A percentile compares a stretch with the other conserved stretches of the same genome.
These are phyloP conservation scores for Myotis davidii DNA, from an alignment of 2,113 vertebrate species.

Conservation along the genomic window DNA sequence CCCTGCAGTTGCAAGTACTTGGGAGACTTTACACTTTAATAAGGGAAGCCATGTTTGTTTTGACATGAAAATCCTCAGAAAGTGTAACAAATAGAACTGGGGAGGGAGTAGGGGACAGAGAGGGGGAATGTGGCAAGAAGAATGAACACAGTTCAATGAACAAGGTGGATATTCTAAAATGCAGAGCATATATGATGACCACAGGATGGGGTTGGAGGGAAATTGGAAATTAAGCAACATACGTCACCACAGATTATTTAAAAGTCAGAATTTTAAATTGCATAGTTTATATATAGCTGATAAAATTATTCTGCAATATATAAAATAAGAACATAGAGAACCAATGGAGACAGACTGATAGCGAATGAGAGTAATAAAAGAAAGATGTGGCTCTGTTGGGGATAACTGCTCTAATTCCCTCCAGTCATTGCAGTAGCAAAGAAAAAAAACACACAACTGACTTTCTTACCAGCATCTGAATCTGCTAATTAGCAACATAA, in stretches of 20 bases:
- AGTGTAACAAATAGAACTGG: background rate
- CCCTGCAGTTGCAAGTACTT: background rate
- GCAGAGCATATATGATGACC: background rate
- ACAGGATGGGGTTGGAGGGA: background rate
- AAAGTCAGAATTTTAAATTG: background rate
- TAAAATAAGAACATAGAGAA: conserved; percentile 60
- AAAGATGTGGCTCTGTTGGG: conserved; percentile 35
- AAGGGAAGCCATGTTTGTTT: background rate
- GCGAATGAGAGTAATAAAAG: conserved; percentile 33
- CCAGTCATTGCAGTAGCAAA: conserved; percentile 44
- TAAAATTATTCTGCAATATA: conserved; percentile 61
- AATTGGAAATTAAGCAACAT: conserved; percentile 6
- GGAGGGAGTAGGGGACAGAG: background rate
- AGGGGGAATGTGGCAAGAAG: background rate
- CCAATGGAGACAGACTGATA: conserved; percentile 30
- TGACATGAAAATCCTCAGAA: background rate
- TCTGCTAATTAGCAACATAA: conserved; percentile 81
- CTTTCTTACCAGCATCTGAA: conserved; percentile 70
- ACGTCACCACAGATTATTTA: background rate
- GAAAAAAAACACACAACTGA: background rate
- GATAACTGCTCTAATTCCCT: conserved; percentile 69
- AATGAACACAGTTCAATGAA: background rate
- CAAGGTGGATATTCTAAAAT: background rate
- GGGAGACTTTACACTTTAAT: background rate
- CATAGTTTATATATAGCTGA: background rate